Evolutionary conservation across 92 coral and sea anemone genomes (phyloP).

Genomic region (Chrysogorgia sp.): DNA sequence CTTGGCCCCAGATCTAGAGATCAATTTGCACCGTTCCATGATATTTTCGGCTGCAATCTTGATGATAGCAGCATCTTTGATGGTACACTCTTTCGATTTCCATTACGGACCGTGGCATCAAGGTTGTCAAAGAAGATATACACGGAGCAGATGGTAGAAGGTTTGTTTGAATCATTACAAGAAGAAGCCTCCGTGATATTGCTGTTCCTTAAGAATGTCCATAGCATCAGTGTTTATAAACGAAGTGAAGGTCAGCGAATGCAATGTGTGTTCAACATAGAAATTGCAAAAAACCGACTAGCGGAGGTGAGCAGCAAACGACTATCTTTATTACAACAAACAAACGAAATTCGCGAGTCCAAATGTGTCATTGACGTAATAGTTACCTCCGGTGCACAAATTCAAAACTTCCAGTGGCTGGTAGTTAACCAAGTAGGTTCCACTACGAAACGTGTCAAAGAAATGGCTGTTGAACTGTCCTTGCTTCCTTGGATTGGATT

Average conservation of each 20-base stretch:
- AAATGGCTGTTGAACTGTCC: conserved; percentile 20
- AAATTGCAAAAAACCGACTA: neutral
- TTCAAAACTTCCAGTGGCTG: conserved; percentile 8
- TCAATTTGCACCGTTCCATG: conserved; percentile 43
- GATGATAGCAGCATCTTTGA: neutral
- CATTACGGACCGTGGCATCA: conserved; percentile 35
- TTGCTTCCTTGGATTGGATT: conserved; percentile 53
- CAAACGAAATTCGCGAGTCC: neutral
- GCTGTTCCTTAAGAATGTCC: conserved; percentile 40
- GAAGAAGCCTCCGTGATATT: conserved; percentile 34
- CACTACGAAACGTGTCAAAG: neutral
- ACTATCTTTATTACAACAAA: conserved; percentile 14
- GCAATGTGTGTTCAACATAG: conserved; percentile 1
- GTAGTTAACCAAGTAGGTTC: conserved; percentile 28
- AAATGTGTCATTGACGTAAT: conserved; percentile 8
- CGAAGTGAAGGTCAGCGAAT: neutral
- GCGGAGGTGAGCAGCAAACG: conserved; percentile 7
- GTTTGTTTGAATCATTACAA: conserved; percentile 30
- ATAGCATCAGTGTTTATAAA: conserved; percentile 27
- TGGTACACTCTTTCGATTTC: conserved; percentile 50
- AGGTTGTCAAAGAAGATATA: conserved; percentile 23
- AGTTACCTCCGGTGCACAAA: neutral
- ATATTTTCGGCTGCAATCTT: conserved; percentile 32
- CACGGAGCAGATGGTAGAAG: conserved; percentile 34
- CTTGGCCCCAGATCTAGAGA: conserved; percentile 7